Conservation (phyloP, 37 sponge, comb jelly and placozoan species). For the Geodia barretti region DNA sequence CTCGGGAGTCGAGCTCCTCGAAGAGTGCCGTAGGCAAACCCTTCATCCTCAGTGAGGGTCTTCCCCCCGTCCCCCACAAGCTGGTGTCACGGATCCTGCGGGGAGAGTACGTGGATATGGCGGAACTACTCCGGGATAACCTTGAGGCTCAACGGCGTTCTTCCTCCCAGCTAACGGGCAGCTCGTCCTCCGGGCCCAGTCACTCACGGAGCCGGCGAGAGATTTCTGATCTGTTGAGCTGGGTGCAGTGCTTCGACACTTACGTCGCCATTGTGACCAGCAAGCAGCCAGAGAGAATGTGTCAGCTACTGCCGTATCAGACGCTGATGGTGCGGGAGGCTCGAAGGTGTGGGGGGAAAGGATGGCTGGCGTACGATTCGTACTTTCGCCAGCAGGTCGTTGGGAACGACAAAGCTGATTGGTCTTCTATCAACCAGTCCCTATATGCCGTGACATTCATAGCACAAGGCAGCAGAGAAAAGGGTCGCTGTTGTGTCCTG, state of each 20-base stretch:
- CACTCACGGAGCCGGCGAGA: not conserved
- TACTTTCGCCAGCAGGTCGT: slow-evolving; percentile 1
- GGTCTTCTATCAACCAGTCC: not conserved
- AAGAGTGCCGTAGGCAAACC: not conserved
- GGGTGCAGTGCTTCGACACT: slow-evolving; percentile 26
- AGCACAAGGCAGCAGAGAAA: not conserved
- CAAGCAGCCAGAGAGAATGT: not conserved
- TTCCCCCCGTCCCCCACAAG: slow-evolving; percentile 13
- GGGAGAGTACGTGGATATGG: slow-evolving; percentile 5
- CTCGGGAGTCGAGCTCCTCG: too few species aligned
- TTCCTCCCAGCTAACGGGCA: too few species aligned
- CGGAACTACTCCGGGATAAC: slow-evolving; percentile 16
- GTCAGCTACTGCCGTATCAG: slow-evolving; percentile 14
- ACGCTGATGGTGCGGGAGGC: slow-evolving; percentile 18
- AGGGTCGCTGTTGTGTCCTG: not conserved
- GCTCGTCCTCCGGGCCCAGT: not conserved
- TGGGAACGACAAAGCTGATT: not conserved
- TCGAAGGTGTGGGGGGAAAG: slow-evolving; percentile 1
- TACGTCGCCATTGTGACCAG: slow-evolving; percentile 10
- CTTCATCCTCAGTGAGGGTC: slow-evolving; percentile 15
- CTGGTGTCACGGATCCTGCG: slow-evolving; percentile 11
- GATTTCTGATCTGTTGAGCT: slow-evolving; percentile 11
- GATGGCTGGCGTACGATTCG: slow-evolving; percentile 7
- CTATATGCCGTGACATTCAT: slow-evolving; percentile 16
- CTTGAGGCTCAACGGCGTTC: slow-evolving; percentile 1